Conservation (phyloP, 2,888 invertebrate genomes). For the Catocala nupta region DNA sequence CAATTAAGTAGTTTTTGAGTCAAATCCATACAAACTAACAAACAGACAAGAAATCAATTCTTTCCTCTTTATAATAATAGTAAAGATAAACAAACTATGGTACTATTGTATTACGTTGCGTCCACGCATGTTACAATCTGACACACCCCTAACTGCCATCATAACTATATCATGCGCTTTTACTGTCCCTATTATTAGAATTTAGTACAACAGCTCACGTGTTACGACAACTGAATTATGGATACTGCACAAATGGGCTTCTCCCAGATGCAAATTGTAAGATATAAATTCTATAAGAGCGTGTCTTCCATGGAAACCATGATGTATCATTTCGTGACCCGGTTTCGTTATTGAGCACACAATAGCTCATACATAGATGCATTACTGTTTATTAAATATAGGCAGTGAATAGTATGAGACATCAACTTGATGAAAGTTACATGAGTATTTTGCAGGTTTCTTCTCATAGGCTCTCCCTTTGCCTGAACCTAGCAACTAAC, state of each 20-base stretch:
- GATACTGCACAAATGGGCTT: neutral
- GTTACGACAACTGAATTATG: neutral
- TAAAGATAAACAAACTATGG: too few relatives aligned
- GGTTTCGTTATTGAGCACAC: neutral
- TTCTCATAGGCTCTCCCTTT: too few relatives aligned
- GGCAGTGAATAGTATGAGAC: too few relatives aligned
- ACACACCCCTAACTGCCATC: neutral
- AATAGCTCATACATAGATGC: neutral
- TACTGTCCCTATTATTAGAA: neutral
- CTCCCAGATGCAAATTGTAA: conserved; percentile 4
- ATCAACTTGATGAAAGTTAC: too few relatives aligned
- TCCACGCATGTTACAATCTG: neutral
- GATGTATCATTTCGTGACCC: neutral
- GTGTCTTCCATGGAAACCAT: neutral
- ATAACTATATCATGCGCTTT: neutral
- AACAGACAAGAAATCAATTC: too few relatives aligned
- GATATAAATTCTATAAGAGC: neutral
- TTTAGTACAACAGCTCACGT: neutral
- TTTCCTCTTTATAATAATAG: too few relatives aligned
- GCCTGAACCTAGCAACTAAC: too few relatives aligned
- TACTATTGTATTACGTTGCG: too few relatives aligned
- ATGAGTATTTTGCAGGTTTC: too few relatives aligned
- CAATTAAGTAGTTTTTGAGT: too few relatives aligned
- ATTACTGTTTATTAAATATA: too few relatives aligned
- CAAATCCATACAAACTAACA: too few relatives aligned